Evolutionary conservation across 2,113 vertebrate genomes (phyloP), one percentile per base, ranked within the genome.

Genomic region (Myotis brandtii): DNA sequence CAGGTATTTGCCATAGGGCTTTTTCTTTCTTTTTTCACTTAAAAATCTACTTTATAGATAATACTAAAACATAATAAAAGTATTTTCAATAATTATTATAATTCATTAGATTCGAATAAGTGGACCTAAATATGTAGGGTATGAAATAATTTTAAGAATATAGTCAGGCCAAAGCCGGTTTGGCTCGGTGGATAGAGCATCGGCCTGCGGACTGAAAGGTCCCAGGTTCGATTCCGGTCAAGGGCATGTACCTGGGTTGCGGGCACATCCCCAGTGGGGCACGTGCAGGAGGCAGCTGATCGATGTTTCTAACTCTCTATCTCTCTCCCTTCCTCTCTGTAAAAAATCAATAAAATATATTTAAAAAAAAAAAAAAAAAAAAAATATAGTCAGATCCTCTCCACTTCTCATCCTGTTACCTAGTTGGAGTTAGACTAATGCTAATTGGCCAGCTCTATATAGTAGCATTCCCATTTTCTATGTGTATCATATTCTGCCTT

Each of bases 81-180:
- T 52, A 85, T 25, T 85, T 56, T 93, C n/a, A 59, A 0, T 52
- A 93, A 90, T 81, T 56, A 30, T 83, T 32, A 9, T 69, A 56
- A n/a, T 86, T 59, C 17, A 83, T 13, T 66, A 46, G 20, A 62
- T 86, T 87, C n/a, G 23, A 96, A 66, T 86, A 84, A 90, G 59
- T 80, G n/a, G 17, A 59, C n/a, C 37, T 73, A 54, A 66, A 13
- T 69, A 64, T 0, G 0, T 32, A 72, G 8, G 87, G 9, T 16
- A 56, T 91, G 64, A 92, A 89, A 62, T 92, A 88, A 80, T 90
- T 91, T 79, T 75, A 54, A 84, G 64, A 54, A 54, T 56, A 43
- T 84, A 84, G 11, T 93, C 72, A 43, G 46, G n/a, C n/a, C n/a
- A n/a, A n/a, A n/a, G n/a, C n/a, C n/a, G n/a, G n/a, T n/a, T n/a